These are phyloP conservation scores for Araneus ventricosus DNA, from an alignment of 1,140 invertebrate species.

Conservation along the genomic window DNA sequence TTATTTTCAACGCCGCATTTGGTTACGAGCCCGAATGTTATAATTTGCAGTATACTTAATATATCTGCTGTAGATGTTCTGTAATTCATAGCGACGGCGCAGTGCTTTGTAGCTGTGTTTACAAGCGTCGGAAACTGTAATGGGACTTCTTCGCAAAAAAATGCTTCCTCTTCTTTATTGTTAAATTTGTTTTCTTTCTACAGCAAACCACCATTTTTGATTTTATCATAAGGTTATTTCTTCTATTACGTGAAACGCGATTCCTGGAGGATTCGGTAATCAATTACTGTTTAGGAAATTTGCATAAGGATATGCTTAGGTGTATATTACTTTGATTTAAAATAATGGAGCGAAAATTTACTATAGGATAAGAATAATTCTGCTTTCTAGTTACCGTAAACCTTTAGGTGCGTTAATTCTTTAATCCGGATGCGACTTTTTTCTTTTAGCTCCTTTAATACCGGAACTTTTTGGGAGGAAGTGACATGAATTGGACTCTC, in stretches of 20 bases:
- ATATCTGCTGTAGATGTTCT: neutral
- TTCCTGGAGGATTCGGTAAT: no score
- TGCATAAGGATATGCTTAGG: no score
- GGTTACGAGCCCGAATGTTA: neutral
- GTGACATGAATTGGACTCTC: no score
- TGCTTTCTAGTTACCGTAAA: no score
- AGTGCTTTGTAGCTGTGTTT: neutral
- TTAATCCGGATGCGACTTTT: no score
- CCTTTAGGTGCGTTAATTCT: no score
- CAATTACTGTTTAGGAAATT: no score
- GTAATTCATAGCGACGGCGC: neutral
- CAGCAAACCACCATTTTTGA: neutral
- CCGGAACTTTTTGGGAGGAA: no score
- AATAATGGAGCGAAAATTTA: no score
- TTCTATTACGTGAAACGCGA: neutral
- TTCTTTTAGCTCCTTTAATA: no score
- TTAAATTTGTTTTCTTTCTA: neutral
- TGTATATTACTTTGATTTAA: no score
- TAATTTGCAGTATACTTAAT: neutral
- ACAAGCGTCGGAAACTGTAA: neutral
- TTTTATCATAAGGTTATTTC: neutral
- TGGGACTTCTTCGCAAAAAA: neutral
- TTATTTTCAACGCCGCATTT: conserved; percentile 39
- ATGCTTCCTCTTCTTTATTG: neutral
- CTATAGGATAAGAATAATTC: no score